phyloP scores from a whole-genome alignment of 2,888 invertebrate species.

The Drosophila anomelani region DNA sequence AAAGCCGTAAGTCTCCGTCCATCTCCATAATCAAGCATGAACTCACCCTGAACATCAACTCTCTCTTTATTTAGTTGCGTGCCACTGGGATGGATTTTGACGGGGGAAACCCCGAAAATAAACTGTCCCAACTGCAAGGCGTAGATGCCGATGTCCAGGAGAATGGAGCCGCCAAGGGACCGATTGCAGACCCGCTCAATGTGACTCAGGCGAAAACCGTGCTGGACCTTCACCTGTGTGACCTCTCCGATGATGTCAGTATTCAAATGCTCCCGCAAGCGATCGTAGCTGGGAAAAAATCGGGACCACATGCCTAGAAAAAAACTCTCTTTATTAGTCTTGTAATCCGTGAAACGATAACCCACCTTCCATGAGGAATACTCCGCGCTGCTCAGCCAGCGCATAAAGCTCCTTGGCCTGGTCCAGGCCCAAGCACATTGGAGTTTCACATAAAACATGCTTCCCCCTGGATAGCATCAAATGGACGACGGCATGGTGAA shows the following conservation, averaged over 20 bases:
- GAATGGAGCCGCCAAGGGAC: constrained; percentile 91
- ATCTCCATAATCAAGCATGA: constrained; percentile 80
- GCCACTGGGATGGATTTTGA: constrained; percentile 88
- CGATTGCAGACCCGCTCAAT: constrained; percentile 85
- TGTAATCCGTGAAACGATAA: no score
- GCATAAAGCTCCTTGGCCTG: constrained; percentile 89
- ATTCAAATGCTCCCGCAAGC: constrained; percentile 88
- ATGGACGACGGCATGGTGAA: constrained; percentile 89
- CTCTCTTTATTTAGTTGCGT: constrained; percentile 88
- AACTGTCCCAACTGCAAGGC: constrained; percentile 89
- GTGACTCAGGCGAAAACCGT: constrained; percentile 58
- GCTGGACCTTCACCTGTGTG: constrained; percentile 85
- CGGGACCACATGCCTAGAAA: constrained; percentile 91
- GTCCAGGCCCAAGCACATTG: constrained; percentile 91
- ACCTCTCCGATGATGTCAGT: constrained; percentile 90
- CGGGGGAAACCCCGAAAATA: constrained; percentile 89
- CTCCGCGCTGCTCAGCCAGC: constrained; percentile 88
- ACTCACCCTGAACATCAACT: constrained; percentile 86
- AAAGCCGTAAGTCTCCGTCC: constrained; percentile 75
- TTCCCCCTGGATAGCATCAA: constrained; percentile 92
- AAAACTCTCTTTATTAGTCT: background rate
- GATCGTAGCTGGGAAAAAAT: constrained; percentile 91
- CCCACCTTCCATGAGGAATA: constrained; percentile 92
- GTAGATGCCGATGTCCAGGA: constrained; percentile 92
- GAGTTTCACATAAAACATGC: constrained; percentile 95